Percentiles rank a stretch among this genome's conserved stretches.
phyloP scores from a whole-genome alignment of 2,797 vertebrate species.

The Saxicola maurus region DNA sequence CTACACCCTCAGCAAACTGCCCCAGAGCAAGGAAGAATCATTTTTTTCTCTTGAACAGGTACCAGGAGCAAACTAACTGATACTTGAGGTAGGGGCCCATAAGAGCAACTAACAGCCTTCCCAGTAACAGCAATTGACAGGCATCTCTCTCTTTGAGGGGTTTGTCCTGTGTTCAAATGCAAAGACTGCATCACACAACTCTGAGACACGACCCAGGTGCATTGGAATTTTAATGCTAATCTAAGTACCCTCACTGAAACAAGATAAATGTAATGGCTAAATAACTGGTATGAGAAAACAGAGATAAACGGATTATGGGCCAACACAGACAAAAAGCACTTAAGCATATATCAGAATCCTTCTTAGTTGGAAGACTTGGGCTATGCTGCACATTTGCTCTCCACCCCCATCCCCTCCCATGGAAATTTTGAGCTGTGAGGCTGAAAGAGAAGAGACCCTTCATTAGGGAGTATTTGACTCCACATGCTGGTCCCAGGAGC shows the following conservation, averaged over 20 bases:
- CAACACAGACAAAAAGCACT: background rate
- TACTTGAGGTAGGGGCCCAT: background rate
- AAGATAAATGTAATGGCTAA: constrained; percentile 12
- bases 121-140: background rate
- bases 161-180: background rate
- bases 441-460: background rate
- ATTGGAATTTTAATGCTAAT: constrained; percentile 29
- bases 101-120: background rate
- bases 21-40: background rate
- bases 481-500: background rate
- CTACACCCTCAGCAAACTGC: background rate
- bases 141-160: background rate
- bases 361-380: background rate
- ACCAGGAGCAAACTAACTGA: background rate
- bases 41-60: background rate
- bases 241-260: background rate
- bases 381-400: background rate
- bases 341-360: background rate
- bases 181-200: background rate
- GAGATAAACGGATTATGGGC: background rate
- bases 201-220: background rate
- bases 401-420: background rate
- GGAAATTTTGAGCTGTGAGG: background rate
- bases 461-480: background rate
- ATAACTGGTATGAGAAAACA: background rate